Percentiles rank a stretch among this genome's conserved stretches.
These are phyloP conservation scores for Nesogale talazaci DNA, from an alignment of 2,113 vertebrate species.

Conservation along the genomic window DNA sequence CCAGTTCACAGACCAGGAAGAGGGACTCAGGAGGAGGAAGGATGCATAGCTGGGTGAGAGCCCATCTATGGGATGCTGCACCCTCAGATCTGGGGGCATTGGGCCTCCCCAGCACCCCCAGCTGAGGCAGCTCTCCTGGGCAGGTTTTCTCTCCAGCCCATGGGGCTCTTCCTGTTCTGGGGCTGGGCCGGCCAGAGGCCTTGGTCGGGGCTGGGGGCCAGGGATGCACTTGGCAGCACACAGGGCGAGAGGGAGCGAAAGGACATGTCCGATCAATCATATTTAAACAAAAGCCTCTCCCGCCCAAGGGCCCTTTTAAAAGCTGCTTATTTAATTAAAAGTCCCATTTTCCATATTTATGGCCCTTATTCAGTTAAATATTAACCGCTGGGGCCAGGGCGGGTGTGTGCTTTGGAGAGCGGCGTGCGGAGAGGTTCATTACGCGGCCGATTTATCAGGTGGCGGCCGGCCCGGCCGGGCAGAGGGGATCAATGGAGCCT, in stretches of 20 bases:
- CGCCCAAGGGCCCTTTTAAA: slow-evolving; percentile 97
- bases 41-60: background rate
- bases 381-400: slow-evolving; percentile 92
- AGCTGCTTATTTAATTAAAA: slow-evolving; percentile 99
- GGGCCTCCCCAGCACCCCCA: background rate
- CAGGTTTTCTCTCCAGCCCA: background rate
- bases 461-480: background rate
- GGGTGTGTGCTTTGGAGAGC: slow-evolving; percentile 86
- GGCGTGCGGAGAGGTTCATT: slow-evolving; percentile 84
- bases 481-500: slow-evolving; percentile 59
- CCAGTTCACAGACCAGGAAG: background rate
- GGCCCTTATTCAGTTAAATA: slow-evolving; percentile 96
- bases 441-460: slow-evolving; percentile 78
- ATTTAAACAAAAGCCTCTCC: slow-evolving; percentile 98
- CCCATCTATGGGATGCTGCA: too few relatives aligned
- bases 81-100: background rate
- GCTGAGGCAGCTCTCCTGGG: background rate
- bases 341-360: slow-evolving; percentile 99
- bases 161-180: background rate
- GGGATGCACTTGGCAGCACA: slow-evolving; percentile 59
- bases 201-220: slow-evolving; percentile 54
- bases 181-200: background rate
- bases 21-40: background rate
- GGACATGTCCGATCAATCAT: slow-evolving; percentile 97
- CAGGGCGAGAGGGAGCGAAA: slow-evolving; percentile 80